Percentiles rank a stretch among this genome's conserved stretches.
Conservation (phyloP, 2,797 vertebrate species). For the Eupleurogrammus muticus region DNA sequence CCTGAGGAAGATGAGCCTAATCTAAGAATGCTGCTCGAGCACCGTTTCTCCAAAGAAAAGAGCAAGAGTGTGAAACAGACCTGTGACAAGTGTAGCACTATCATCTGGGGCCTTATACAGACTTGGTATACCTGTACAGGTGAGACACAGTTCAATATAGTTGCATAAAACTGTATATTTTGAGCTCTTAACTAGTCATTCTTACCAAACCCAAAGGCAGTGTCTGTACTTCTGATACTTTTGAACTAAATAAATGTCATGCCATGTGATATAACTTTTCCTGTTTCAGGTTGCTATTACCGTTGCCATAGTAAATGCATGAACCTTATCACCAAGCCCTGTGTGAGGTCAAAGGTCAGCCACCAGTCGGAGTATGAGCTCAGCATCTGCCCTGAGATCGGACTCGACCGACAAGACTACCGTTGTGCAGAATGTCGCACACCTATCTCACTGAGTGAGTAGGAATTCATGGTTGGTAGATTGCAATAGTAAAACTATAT, state of each 20-base stretch:
- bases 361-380: conserved; percentile 97
- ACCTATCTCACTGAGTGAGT: conserved; percentile 94
- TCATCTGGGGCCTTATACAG: conserved; percentile 98
- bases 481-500: neutral
- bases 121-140: conserved; percentile 99
- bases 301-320: conserved; percentile 98
- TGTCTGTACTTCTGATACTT: neutral
- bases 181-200: conserved; percentile 5
- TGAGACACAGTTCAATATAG: conserved; percentile 61
- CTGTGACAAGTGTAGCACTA: conserved; percentile 95
- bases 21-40: conserved; percentile 90
- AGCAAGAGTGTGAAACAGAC: conserved; percentile 97
- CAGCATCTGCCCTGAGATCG: conserved; percentile 95
- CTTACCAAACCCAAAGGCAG: neutral
- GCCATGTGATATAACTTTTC: neutral
- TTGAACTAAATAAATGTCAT: neutral
- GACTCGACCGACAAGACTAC: conserved; percentile 96
- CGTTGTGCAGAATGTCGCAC: conserved; percentile 94
- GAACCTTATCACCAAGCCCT: conserved; percentile 93
- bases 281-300: conserved; percentile 91
- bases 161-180: neutral
- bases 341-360: conserved; percentile 96
- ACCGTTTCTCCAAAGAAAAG: conserved; percentile 98
- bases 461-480: neutral
- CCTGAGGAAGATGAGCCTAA: conserved; percentile 96